These are phyloP conservation scores for Microplitis demolitor DNA, from an alignment of 1,140 invertebrate genomes.

Conservation along the genomic window DNA sequence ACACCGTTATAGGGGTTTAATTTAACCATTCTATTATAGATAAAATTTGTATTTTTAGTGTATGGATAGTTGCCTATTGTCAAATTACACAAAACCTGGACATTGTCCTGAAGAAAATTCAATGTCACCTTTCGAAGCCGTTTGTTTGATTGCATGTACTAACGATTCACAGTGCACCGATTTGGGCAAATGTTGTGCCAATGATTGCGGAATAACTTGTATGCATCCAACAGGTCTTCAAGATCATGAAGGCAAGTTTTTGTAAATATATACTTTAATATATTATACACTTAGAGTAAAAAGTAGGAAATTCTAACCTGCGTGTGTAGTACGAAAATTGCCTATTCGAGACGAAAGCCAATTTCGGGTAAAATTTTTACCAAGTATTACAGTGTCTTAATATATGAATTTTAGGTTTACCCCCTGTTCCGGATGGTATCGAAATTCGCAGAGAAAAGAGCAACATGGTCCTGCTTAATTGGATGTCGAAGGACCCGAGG, in stretches of 20 bases:
- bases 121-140: constrained; percentile 62
- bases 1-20: too few species aligned
- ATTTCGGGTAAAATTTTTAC: not conserved
- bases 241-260: constrained; percentile 41
- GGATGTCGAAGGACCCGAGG: constrained; percentile 36
- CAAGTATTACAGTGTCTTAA: not conserved
- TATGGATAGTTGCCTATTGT: constrained; percentile 37
- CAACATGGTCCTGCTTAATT: constrained; percentile 48
- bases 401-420: constrained; percentile 48
- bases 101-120: constrained; percentile 43
- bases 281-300: not conserved
- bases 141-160: constrained; percentile 67
- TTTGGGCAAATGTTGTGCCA: constrained; percentile 69
- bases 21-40: too few species aligned
- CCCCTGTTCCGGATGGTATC: constrained; percentile 54
- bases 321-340: too few species aligned
- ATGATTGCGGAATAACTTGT: constrained; percentile 69
- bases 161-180: constrained; percentile 69
- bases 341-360: not conserved
- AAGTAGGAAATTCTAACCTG: not conserved
- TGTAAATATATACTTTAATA: not conserved
- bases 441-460: constrained; percentile 45
- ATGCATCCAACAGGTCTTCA: constrained; percentile 65
- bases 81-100: constrained; percentile 50
- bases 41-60: constrained; percentile 31